Conservation (phyloP, 2,113 vertebrate genomes). For the Pluvialis apricaria region DNA sequence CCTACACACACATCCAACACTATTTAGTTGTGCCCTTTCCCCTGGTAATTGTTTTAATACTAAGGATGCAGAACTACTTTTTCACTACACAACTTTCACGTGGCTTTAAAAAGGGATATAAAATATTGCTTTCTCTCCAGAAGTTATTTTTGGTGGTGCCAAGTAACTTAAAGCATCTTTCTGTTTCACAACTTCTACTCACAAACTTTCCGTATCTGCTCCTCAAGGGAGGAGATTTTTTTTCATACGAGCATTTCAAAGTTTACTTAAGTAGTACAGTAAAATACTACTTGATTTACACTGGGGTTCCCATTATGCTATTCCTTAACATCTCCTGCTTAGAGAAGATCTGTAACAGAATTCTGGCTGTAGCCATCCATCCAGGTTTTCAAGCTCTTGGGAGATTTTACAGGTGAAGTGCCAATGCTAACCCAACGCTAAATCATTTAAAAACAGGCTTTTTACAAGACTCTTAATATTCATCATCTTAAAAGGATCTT, state of each 20-base stretch:
- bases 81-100: background rate
- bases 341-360: background rate
- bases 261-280: conserved; percentile 15
- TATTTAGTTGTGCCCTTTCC: background rate
- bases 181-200: background rate
- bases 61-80: background rate
- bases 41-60: background rate
- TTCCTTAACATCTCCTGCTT: background rate
- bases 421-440: background rate
- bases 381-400: background rate
- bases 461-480: background rate
- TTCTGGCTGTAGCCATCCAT: background rate
- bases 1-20: background rate
- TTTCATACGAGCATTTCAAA: background rate
- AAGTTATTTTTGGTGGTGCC: background rate
- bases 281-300: conserved; percentile 20
- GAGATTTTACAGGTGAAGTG: background rate
- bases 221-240: background rate
- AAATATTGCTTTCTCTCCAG: background rate
- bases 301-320: background rate
- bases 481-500: background rate
- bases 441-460: background rate
- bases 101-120: background rate
- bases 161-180: background rate
- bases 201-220: background rate